These are phyloP conservation scores for Tragelaphus eurycerus DNA, from an alignment of 2,797 vertebrate species.

Conservation along the genomic window DNA sequence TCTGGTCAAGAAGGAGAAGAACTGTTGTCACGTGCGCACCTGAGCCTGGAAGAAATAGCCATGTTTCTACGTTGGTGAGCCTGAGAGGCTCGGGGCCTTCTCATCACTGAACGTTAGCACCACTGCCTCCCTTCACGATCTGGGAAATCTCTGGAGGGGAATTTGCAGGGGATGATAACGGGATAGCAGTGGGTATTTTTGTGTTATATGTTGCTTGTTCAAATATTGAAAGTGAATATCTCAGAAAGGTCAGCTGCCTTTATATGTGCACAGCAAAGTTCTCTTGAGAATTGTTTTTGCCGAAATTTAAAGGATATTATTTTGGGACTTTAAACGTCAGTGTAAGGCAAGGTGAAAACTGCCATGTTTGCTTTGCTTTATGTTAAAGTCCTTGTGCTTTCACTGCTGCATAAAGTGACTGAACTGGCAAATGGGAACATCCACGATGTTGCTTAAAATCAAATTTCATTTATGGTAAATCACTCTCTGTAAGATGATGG, in stretches of 20 bases:
- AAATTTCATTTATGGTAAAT: slow-evolving; percentile 70
- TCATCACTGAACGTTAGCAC: not conserved
- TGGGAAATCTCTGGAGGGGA: not conserved
- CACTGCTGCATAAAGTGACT: slow-evolving; percentile 42
- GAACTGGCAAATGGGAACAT: slow-evolving; percentile 31
- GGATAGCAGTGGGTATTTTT: not conserved
- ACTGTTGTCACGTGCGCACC: too few relatives aligned
- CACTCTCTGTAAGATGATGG: slow-evolving; percentile 65
- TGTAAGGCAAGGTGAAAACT: not conserved
- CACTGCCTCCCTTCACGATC: not conserved
- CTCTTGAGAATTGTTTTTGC: slow-evolving; percentile 38
- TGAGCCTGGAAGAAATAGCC: not conserved
- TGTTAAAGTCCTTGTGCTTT: slow-evolving; percentile 9
- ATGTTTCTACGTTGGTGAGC: not conserved
- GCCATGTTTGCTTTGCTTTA: slow-evolving; percentile 33
- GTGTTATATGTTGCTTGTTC: not conserved
- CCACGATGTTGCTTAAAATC: slow-evolving; percentile 57
- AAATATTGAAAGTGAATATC: slow-evolving; percentile 38
- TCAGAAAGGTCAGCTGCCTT: slow-evolving; percentile 46
- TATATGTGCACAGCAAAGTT: not conserved
- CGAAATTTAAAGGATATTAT: slow-evolving; percentile 47
- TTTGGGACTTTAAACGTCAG: slow-evolving; percentile 17
- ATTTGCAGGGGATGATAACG: not conserved
- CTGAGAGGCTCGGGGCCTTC: not conserved
- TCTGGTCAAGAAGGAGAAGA: not conserved